Base-by-base conservation (phyloP, 2,113 vertebrate genomes). In the Catharus bicknelli region DNA sequence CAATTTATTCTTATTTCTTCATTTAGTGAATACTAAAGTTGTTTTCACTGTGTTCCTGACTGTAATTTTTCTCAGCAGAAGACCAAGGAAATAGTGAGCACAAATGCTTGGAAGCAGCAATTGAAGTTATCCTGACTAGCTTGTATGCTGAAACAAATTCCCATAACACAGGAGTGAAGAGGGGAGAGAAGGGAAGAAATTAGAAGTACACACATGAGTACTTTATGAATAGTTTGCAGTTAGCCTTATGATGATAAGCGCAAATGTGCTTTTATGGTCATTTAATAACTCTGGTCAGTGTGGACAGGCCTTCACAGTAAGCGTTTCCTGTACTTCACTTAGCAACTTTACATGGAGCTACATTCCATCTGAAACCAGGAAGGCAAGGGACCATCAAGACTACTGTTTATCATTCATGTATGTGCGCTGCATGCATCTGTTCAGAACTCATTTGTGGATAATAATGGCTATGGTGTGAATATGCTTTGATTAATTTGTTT, bases 401-500 rank as follows among this genome's bases (percentile, higher is more conserved):
- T 87, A 36, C 90, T 87, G 90, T 94, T 96, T 94, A 58, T 95
- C 96, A 93, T 86, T 96, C 90, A 53, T 80, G 36, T 97, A 64
- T 80, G 77, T 76, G 54, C 82, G 90, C 85, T 95, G 96, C 96
- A 97, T 97, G 96, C 78, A 90, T 98, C 96, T 96, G 85, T 96
- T 95, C 93, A 94, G 94, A 95, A 80, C 48, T 96, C 95, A 96
- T 96, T 97, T 96, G 84, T 96, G 94, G 88, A 88, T 96, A 87
- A 84, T 94, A 96, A 93, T 82, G 62, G 59, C 42, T 90, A 86
- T 93, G 73, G 74, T 96, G 86, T 97, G 96, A 96, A 97, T 97
- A 97, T 96, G 95, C 85, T 96, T 90, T 96, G 89, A 94, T 94
- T 96, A 93, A 97, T 96, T 96, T 97, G 40, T 83, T 96, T 96